These are phyloP conservation scores for Desoria tigrina DNA, from an alignment of 2,888 invertebrate species.

Conservation along the genomic window DNA sequence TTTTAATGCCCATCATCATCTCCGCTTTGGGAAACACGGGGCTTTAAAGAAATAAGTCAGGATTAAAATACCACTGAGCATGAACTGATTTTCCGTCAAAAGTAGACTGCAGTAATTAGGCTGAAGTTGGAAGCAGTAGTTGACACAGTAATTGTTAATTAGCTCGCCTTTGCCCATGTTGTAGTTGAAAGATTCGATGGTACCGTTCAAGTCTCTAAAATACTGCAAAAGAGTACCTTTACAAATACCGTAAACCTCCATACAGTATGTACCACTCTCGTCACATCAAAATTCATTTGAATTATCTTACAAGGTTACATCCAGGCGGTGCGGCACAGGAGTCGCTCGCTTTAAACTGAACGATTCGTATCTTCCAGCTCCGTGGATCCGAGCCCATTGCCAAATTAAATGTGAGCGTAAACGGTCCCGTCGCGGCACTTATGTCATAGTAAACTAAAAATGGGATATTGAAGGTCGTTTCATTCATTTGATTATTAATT, in stretches of 20 bases:
- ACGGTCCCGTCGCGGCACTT: conserved; percentile 28
- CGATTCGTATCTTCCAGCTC: conserved; percentile 52
- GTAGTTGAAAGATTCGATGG: conserved; percentile 73
- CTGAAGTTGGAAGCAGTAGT: conserved; percentile 36
- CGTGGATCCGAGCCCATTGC: conserved; percentile 18
- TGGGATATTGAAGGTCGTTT: not conserved
- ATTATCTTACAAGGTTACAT: conserved; percentile 25
- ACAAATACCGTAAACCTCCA: not conserved
- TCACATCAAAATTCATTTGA: conserved; percentile 1
- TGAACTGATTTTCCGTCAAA: conserved; percentile 45
- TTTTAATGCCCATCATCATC: not conserved
- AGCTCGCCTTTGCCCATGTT: conserved; percentile 44
- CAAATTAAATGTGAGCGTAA: conserved; percentile 40
- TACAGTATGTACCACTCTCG: not conserved
- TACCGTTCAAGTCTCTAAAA: conserved; percentile 63
- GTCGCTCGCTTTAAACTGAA: conserved; percentile 48
- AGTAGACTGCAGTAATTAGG: conserved; percentile 47
- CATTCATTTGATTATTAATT: not conserved
- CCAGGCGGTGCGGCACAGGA: conserved; percentile 48
- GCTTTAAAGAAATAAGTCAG: too few species aligned
- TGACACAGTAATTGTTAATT: conserved; percentile 40
- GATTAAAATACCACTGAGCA: conserved; percentile 39
- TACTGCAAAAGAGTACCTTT: too few species aligned
- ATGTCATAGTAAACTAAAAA: conserved; percentile 28
- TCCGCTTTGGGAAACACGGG: conserved; percentile 1